Conservation (phyloP, 1,140 invertebrate species). For the Arion vulgaris region DNA sequence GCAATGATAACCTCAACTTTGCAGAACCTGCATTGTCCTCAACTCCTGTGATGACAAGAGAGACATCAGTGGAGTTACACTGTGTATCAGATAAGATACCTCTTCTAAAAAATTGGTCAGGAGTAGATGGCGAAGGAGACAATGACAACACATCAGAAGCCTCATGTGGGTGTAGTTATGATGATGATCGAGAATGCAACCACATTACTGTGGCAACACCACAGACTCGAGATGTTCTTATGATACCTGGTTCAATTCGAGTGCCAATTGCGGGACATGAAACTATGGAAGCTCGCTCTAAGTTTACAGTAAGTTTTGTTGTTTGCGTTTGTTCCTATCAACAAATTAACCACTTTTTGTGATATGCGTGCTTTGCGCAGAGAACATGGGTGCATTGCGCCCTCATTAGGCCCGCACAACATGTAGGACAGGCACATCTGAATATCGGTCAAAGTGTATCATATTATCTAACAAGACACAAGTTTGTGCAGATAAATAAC, state of each 20-base stretch:
- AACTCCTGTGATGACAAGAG: neutral
- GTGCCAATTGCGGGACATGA: slow-evolving; percentile 59
- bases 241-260: slow-evolving; percentile 48
- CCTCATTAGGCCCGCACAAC: no score
- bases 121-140: neutral
- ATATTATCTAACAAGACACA: no score
- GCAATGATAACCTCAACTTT: neutral
- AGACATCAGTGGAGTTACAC: neutral
- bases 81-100: neutral
- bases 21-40: neutral
- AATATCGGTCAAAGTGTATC: no score
- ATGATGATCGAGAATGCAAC: neutral
- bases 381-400: no score
- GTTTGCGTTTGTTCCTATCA: no score
- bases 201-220: neutral
- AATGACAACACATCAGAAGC: slow-evolving; percentile 1
- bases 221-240: neutral
- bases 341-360: no score
- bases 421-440: no score
- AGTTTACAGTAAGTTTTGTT: slow-evolving; percentile 60
- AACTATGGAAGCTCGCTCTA: slow-evolving; percentile 59
- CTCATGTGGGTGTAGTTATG: slow-evolving; percentile 17
- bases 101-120: neutral
- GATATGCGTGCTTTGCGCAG: no score
- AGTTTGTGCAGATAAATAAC: no score